Evolutionary conservation across 2,113 vertebrate species (phyloP).

Genomic region (Todiramphus chloris): DNA sequence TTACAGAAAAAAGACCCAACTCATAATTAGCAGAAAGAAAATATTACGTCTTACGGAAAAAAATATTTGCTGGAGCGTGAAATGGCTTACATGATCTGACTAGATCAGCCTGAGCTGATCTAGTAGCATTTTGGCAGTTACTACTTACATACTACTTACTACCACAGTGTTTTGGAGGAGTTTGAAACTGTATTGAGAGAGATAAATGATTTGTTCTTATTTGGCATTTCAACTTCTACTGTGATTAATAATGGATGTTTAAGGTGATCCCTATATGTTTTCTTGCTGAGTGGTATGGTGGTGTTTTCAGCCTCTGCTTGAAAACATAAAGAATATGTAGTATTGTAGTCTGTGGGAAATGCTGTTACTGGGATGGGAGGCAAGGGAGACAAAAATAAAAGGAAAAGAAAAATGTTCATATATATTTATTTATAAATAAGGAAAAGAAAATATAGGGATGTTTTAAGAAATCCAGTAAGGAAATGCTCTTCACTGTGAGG

Average conservation of each 20-base stretch:
- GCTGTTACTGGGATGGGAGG: not conserved
- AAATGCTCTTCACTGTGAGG: not conserved
- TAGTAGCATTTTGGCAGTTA: not conserved
- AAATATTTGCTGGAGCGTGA: not conserved
- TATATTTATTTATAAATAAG: not conserved
- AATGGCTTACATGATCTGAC: not conserved
- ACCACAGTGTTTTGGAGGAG: not conserved
- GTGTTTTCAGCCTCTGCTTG: not conserved
- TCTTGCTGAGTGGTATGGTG: not conserved
- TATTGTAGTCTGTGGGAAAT: not conserved
- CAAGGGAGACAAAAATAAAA: too few relatives aligned
- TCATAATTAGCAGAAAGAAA: not conserved
- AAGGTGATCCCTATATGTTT: not conserved
- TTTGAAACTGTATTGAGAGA: not conserved
- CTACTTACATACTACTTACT: not conserved
- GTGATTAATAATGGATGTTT: not conserved
- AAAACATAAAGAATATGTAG: not conserved
- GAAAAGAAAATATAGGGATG: not conserved
- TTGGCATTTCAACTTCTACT: not conserved
- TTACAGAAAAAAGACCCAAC: not conserved
- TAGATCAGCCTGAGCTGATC: not conserved
- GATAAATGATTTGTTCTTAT: not conserved
- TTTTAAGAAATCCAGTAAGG: not conserved
- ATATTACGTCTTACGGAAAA: not conserved
- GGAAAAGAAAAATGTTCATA: not conserved